Evolutionary conservation across 2,797 vertebrate genomes (phyloP).

Genomic region (Alosa sapidissima): DNA sequence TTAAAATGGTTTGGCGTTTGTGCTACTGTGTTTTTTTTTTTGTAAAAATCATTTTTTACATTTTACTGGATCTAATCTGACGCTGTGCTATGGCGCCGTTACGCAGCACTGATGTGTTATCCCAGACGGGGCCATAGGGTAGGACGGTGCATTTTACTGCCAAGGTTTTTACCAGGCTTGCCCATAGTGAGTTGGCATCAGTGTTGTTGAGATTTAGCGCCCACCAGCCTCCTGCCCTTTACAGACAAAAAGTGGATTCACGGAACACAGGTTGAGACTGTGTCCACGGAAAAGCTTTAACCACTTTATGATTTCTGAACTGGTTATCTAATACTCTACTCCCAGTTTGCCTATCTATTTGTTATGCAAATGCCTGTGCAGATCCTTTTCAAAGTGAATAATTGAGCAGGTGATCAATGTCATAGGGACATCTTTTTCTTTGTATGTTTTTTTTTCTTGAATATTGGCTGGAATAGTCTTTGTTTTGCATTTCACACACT

Average conservation of each 20-base stretch:
- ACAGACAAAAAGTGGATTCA: neutral
- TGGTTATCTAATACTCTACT: neutral
- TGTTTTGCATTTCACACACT: neutral
- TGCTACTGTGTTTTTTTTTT: neutral
- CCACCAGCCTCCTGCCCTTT: neutral
- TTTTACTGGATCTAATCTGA: neutral
- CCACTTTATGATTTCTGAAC: neutral
- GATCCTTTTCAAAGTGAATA: neutral
- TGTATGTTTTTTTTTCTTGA: neutral
- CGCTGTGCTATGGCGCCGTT: constrained; percentile 7
- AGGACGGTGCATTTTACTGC: constrained; percentile 53
- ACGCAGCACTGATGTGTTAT: constrained; percentile 21
- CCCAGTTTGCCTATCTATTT: neutral
- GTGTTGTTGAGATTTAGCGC: constrained; percentile 1
- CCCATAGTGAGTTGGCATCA: constrained; percentile 15
- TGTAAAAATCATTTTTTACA: neutral
- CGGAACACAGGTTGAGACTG: neutral
- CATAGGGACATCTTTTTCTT: neutral
- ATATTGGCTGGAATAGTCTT: neutral
- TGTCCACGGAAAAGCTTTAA: neutral
- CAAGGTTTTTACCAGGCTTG: constrained; percentile 13
- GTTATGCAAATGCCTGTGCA: neutral
- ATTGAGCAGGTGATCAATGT: neutral
- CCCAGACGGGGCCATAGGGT: constrained; percentile 54
- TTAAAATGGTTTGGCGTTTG: neutral